phyloP scores from a whole-genome alignment of 2,797 vertebrate species.

The Silurus aristotelis region DNA sequence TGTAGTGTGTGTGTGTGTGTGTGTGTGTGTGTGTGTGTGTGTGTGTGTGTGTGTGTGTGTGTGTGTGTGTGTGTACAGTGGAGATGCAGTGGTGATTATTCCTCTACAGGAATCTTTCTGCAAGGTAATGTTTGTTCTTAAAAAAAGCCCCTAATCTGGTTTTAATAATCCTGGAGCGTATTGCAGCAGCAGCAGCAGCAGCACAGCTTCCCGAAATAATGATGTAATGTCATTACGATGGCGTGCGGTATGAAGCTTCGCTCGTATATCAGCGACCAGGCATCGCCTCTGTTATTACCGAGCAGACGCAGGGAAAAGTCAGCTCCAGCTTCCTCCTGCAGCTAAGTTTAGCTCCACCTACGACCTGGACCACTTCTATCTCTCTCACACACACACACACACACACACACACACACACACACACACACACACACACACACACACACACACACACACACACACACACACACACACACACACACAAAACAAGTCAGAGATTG shows the following conservation, averaged over 20 bases:
- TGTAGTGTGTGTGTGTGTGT: no score
- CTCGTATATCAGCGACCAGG: conserved; percentile 27
- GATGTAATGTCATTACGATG: conserved; percentile 25
- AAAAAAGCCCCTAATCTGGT: neutral
- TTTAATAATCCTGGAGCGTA: conserved; percentile 31
- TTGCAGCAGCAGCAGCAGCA: conserved; percentile 20
- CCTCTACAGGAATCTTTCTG: neutral
- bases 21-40: no score
- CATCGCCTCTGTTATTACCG: conserved; percentile 6
- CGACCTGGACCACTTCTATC: conserved; percentile 35
- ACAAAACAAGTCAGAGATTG: conserved; percentile 37
- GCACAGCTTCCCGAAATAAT: neutral
- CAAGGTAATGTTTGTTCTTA: conserved; percentile 16
- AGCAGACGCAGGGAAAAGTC: conserved; percentile 24
- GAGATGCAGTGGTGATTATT: neutral
- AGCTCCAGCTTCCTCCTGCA: conserved; percentile 30
- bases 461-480: conserved; percentile 21
- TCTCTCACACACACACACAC: conserved; percentile 3
- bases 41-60: no score
- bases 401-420: conserved; percentile 7
- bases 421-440: conserved; percentile 1
- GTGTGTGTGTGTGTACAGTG: neutral
- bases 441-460: conserved; percentile 13
- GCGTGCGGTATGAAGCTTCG: neutral
- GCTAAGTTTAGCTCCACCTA: conserved; percentile 45